Evolutionary conservation across 2,888 invertebrate species (phyloP), one percentile per base, ranked within the genome.

Genomic region (Athrips mouffetella): DNA sequence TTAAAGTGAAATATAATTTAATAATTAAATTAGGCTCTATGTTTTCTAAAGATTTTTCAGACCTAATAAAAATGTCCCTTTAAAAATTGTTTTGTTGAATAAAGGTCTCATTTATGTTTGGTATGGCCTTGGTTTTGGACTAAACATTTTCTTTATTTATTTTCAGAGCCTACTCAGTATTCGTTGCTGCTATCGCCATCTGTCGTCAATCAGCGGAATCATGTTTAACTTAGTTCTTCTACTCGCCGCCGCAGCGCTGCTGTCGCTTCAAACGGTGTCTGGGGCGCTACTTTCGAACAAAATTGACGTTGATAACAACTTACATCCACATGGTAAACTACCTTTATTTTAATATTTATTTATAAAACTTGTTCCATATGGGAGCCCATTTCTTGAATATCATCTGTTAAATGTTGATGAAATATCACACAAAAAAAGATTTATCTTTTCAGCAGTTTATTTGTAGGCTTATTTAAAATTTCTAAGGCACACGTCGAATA

Each of bases 211-310:
- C 59, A 70, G 62, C 59, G 53, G 18, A 21, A 46, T 60, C 65
- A 86, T 86, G 84, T 63, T 75, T 31, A 75, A 70, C 49, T 61
- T 81, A 76, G 63, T 83, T 50, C 73, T 76, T 51, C 74, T 85
- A 70, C 71, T 84, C 62, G 71, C 70, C 79, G 75, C 78, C 44
- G 71, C 73, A 63, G 76, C 78, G 67, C 72, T 87, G 48, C 73
- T 82, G 58, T 78, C 77, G 62, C 67, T 78, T 13, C 77, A 83
- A 48, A 68, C 57, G 65, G 71, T 1, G 62, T 68, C 13, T 63
- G 65, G 62, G 47, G 80, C 80, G n/a, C 6, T 23, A 16, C 2
- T 72, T 57, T 77, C 0, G 77, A 76, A 67, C 59, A 73, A 76
- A 60, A 61, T 73, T 15, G 70, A 67, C 11, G 47, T 84, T 27